phyloP scores from a whole-genome alignment of 2,113 vertebrate species.

The Pterocles gutturalis region DNA sequence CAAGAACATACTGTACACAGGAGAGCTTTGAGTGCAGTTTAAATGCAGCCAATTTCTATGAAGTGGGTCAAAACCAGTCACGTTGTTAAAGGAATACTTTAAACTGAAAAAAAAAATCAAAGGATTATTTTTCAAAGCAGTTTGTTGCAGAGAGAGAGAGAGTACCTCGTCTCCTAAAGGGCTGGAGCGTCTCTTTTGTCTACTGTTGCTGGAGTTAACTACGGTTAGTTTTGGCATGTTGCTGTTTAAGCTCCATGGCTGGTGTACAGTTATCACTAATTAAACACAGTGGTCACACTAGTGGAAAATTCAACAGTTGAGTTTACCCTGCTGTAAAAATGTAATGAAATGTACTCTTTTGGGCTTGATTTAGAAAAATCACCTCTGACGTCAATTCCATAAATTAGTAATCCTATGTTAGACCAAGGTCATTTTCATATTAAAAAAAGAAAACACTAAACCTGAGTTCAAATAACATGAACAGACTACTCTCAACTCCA shows the following conservation, averaged over 20 bases:
- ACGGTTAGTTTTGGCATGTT: slow-evolving; percentile 43
- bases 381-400: slow-evolving; percentile 55
- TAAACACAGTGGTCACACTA: slow-evolving; percentile 52
- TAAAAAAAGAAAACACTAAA: slow-evolving; percentile 27
- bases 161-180: background rate
- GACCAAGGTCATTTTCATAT: slow-evolving; percentile 57
- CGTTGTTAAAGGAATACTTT: slow-evolving; percentile 30
- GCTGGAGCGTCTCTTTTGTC: slow-evolving; percentile 50
- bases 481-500: slow-evolving; percentile 16
- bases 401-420: slow-evolving; percentile 67
- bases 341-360: slow-evolving; percentile 52
- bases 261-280: slow-evolving; percentile 44
- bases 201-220: slow-evolving; percentile 26
- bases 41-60: slow-evolving; percentile 48
- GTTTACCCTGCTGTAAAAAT: slow-evolving; percentile 59
- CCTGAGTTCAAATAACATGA: slow-evolving; percentile 24
- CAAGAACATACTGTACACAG: slow-evolving; percentile 59
- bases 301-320: slow-evolving; percentile 50
- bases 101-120: slow-evolving; percentile 1
- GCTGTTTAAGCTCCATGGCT: background rate
- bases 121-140: slow-evolving; percentile 40
- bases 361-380: slow-evolving; percentile 62
- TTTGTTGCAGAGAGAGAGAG: slow-evolving; percentile 32
- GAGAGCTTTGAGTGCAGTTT: slow-evolving; percentile 30
- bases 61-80: slow-evolving; percentile 48